Percentiles rank a stretch among this genome's conserved stretches.
phyloP scores from a whole-genome alignment of 2,797 vertebrate genomes.

The Synaphobranchus kaupii region DNA sequence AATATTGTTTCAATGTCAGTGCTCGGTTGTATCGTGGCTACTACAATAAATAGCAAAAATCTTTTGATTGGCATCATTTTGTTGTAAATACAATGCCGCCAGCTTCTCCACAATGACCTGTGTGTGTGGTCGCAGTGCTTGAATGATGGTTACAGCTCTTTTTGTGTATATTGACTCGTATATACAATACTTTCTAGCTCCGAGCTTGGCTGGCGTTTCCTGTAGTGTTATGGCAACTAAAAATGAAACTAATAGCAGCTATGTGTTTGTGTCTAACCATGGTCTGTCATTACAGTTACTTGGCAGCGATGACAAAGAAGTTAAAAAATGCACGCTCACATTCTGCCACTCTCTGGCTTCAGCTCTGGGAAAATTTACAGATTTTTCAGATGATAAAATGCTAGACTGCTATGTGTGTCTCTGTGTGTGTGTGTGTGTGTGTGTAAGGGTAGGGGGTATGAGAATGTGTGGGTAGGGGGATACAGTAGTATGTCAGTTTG shows the following conservation, averaged over 20 bases:
- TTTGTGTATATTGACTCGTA: not conserved
- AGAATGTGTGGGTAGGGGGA: too few species aligned
- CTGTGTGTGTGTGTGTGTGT: not conserved
- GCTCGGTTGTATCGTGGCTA: not conserved
- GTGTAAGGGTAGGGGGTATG: not conserved
- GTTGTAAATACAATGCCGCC: not conserved
- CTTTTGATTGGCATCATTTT: not conserved
- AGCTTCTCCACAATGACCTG: constrained; percentile 6
- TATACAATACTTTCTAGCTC: not conserved
- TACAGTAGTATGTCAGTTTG: not conserved
- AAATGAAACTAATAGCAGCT: constrained; percentile 11
- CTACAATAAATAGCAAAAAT: constrained; percentile 2
- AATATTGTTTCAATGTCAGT: not conserved
- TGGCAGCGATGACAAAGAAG: not conserved
- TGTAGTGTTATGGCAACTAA: constrained; percentile 17
- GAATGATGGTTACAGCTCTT: not conserved
- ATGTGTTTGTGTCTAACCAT: not conserved
- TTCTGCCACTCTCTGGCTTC: not conserved
- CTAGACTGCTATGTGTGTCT: not conserved
- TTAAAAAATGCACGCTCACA: not conserved
- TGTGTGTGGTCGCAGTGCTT: not conserved
- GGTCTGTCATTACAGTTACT: not conserved
- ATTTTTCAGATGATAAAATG: not conserved
- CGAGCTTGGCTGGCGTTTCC: not conserved
- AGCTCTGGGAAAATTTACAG: not conserved